These are phyloP conservation scores for Sebastes kiyomatsui DNA, from an alignment of 2,797 vertebrate genomes.

Conservation along the genomic window DNA sequence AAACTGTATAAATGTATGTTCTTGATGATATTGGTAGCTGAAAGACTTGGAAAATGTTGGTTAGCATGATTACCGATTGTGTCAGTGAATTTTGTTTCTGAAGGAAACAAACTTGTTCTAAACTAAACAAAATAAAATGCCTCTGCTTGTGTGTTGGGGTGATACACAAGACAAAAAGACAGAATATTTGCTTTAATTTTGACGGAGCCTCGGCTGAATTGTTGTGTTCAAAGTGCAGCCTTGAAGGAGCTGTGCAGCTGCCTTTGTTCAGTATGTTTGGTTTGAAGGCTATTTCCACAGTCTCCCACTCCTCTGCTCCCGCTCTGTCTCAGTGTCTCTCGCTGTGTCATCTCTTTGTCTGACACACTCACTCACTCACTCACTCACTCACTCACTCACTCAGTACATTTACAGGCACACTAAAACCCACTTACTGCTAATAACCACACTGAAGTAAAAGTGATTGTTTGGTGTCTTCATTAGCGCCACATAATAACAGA, in stretches of 20 bases:
- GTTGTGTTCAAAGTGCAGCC: slow-evolving; percentile 48
- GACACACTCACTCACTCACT: slow-evolving; percentile 20
- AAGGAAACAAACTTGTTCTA: not conserved
- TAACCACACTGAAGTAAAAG: not conserved
- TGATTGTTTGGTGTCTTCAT: not conserved
- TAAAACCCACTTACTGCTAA: slow-evolving; percentile 23
- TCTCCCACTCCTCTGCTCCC: slow-evolving; percentile 60
- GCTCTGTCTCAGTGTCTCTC: slow-evolving; percentile 63
- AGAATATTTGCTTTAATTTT: slow-evolving; percentile 63
- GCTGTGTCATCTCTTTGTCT: slow-evolving; percentile 62
- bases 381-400: not conserved
- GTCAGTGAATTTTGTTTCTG: slow-evolving; percentile 7
- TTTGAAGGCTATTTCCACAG: slow-evolving; percentile 67
- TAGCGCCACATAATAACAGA: not conserved
- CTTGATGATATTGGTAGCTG: not conserved
- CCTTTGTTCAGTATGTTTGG: slow-evolving; percentile 65
- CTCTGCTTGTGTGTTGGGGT: slow-evolving; percentile 23
- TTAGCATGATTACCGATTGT: not conserved
- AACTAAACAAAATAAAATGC: slow-evolving; percentile 38
- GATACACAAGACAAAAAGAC: slow-evolving; percentile 46
- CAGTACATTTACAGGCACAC: not conserved
- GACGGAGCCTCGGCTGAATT: slow-evolving; percentile 34
- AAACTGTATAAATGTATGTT: not conserved
- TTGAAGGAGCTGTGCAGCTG: slow-evolving; percentile 53
- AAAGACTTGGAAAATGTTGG: not conserved